These are phyloP conservation scores for Malacosoma neustria DNA, from an alignment of 2,888 invertebrate species.

Conservation along the genomic window DNA sequence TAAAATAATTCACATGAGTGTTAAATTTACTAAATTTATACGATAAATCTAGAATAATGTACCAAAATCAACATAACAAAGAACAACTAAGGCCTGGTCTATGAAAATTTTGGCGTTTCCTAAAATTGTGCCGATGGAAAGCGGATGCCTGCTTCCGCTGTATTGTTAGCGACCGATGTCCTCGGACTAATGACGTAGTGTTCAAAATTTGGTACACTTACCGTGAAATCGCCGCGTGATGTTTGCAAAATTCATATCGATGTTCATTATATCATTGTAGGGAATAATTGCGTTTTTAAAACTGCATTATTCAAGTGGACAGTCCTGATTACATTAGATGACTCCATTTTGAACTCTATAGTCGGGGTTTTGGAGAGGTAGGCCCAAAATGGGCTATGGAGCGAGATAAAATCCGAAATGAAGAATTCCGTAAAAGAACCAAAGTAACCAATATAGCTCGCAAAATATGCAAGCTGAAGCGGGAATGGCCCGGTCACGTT, in stretches of 20 bases:
- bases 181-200: constrained; percentile 57
- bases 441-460: no score
- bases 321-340: no score
- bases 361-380: no score
- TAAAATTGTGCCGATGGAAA: constrained; percentile 60
- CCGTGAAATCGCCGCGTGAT: constrained; percentile 45
- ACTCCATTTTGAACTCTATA: no score
- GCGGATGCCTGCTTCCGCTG: constrained; percentile 56
- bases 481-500: no score
- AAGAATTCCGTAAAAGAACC: no score
- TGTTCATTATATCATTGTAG: constrained; percentile 3
- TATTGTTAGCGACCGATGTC: constrained; percentile 62
- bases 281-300: neutral
- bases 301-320: no score
- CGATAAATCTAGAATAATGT: constrained; percentile 13
- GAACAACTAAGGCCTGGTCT: constrained; percentile 41
- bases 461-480: no score
- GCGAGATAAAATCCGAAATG: no score
- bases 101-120: constrained; percentile 70
- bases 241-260: constrained; percentile 26
- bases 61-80: constrained; percentile 61
- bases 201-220: constrained; percentile 58
- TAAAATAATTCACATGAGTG: no score
- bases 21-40: neutral
- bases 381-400: no score